Evolutionary conservation across 2,113 vertebrate genomes (phyloP).

Genomic region (Phylloscopus trochiloides): DNA sequence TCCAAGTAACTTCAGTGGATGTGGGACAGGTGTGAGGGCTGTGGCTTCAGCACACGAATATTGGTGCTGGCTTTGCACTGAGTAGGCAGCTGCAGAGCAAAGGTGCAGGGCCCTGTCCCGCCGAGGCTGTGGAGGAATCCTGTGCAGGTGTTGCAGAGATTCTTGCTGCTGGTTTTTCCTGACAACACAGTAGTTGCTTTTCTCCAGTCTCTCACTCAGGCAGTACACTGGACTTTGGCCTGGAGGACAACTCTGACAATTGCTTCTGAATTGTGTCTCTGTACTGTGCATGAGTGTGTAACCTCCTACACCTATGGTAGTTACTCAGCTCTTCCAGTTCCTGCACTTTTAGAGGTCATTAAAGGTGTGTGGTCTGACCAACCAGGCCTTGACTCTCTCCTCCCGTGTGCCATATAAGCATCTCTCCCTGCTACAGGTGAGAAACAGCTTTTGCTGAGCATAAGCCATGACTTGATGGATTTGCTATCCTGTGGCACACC

Average conservation of each 20-base stretch:
- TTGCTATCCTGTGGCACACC: background rate
- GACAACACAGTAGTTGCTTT: background rate
- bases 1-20: fast-evolving
- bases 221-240: background rate
- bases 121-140: fast-evolving
- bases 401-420: background rate
- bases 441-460: background rate
- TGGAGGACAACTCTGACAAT: background rate
- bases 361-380: background rate
- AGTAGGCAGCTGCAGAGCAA: background rate
- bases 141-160: background rate
- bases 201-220: background rate
- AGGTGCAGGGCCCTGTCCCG: background rate
- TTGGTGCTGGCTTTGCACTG: background rate
- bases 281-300: background rate
- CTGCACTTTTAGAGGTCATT: background rate
- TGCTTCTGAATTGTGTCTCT: background rate
- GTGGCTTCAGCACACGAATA: fast-evolving
- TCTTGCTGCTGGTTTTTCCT: background rate
- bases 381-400: background rate
- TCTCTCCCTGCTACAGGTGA: background rate
- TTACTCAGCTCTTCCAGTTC: background rate
- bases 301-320: background rate
- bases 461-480: background rate
- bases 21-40: background rate